Base-by-base conservation (phyloP, 2,797 vertebrate genomes). In the Sebastes reedi region DNA sequence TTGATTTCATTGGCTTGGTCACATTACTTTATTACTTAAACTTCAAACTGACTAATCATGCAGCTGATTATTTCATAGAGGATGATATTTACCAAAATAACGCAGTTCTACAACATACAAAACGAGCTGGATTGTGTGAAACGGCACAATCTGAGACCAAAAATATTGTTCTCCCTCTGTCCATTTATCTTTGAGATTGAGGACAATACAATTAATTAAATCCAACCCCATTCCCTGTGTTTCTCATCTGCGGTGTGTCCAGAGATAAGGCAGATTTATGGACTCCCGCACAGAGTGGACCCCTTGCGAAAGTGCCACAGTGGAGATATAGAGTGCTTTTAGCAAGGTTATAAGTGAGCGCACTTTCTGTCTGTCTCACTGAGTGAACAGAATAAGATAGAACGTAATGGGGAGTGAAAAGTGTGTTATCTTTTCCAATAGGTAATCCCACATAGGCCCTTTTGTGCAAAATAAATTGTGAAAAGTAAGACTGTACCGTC, bases 261-360 rank as follows among this genome's bases (percentile, higher is more conserved):
- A 71, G 67, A 84, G 88, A 91, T 91, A 89, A 90, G 70, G 58
- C 84, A 87, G 86, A 91, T 92, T 90, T 87, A 90, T 85, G 80
- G 87, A 87, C 82, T 85, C 52, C 32, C 32, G 65, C 81, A 25
- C 64, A 39, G 77, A 79, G 79, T 42, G 77, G 61, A 55, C 70
- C 75, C 60, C 74, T 59, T 61, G 16, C 27, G 5, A 54, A 72
- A 84, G 78, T 79, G 72, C 50, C 46, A 56, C 32, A 1, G 67
- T 52, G 84, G 65, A 81, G 85, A 91, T 76, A 85, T 36, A 69
- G 67, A 88, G 76, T 65, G 75, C 80, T 90, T 89, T 89, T 86
- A 83, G 87, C 70, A 11, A 82, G 74, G 82, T 87, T 81, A 79
- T 54, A 81, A 78, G 84, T 75, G 77, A 84, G 74, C 74, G 75